Evolutionary conservation across 2,113 vertebrate genomes (phyloP).

Genomic region (Platycercus adscitus): DNA sequence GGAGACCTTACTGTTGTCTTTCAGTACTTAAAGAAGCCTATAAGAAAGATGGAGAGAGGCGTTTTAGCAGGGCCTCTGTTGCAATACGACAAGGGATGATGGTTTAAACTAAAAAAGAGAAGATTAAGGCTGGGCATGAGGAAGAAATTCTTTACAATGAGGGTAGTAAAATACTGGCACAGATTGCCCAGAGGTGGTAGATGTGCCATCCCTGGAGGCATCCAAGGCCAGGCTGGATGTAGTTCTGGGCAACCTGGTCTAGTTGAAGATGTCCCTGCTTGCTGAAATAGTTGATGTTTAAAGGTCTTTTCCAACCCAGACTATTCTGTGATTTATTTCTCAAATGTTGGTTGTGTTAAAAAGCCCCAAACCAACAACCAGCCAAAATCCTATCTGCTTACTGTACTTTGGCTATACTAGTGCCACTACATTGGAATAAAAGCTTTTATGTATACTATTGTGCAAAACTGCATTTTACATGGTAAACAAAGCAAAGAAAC

Average conservation of each 20-base stretch:
- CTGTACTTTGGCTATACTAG: fast-evolving
- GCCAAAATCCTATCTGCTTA: background rate
- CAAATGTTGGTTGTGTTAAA: background rate
- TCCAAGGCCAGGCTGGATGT: background rate
- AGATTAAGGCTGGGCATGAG: background rate
- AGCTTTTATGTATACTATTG: fast-evolving
- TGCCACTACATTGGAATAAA: fast-evolving
- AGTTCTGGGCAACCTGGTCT: background rate
- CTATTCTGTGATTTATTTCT: background rate
- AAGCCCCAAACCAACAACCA: background rate
- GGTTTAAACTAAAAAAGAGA: background rate
- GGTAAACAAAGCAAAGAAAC: background rate
- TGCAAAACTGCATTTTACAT: background rate
- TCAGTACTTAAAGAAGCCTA: background rate
- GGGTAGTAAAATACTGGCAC: background rate
- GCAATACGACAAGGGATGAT: background rate
- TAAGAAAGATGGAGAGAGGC: background rate
- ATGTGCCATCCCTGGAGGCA: background rate
- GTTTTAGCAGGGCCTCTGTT: background rate
- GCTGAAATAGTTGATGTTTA: background rate
- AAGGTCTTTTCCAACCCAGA: background rate
- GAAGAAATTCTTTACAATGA: background rate
- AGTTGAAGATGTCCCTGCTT: background rate
- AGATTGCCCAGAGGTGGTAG: background rate
- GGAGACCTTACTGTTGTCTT: background rate